Evolutionary conservation across 2,888 invertebrate genomes (phyloP).

Genomic region (Halictus quadricinctus): DNA sequence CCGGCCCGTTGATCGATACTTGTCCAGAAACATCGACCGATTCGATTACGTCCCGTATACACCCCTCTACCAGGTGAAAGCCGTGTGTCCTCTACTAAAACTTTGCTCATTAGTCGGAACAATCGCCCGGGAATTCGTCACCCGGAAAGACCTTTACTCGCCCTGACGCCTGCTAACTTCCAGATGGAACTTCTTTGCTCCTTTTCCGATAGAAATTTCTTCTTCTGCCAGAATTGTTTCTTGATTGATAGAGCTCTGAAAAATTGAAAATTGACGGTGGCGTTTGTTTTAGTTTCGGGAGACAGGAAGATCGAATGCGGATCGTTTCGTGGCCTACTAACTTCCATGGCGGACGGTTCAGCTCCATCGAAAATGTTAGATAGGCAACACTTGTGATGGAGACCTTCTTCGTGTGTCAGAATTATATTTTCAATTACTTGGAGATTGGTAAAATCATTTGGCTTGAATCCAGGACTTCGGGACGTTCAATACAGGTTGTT

Average conservation of each 20-base stretch:
- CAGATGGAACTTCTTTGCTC: background rate
- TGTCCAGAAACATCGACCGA: conserved; percentile 58
- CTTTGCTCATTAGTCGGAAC: conserved; percentile 15
- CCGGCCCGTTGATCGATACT: conserved; percentile 61
- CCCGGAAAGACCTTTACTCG: background rate
- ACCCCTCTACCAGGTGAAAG: conserved; percentile 75
- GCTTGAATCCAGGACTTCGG: too few relatives aligned
- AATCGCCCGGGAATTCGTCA: background rate
- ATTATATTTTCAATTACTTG: background rate
- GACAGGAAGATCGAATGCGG: background rate
- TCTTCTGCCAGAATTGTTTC: background rate
- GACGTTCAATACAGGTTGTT: too few relatives aligned
- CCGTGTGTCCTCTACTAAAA: conserved; percentile 10
- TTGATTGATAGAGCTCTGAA: background rate
- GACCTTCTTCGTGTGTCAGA: background rate
- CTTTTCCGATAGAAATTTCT: too few relatives aligned
- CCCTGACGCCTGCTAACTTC: background rate
- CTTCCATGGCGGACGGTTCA: background rate
- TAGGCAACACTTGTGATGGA: background rate
- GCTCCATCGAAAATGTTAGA: background rate
- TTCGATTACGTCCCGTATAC: conserved; percentile 77
- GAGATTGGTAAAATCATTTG: too few relatives aligned
- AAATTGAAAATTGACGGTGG: background rate
- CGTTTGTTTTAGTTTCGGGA: background rate
- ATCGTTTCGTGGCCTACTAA: background rate